Evolutionary conservation across 2,888 invertebrate species (phyloP).

Genomic region (Heteropelma amictum): DNA sequence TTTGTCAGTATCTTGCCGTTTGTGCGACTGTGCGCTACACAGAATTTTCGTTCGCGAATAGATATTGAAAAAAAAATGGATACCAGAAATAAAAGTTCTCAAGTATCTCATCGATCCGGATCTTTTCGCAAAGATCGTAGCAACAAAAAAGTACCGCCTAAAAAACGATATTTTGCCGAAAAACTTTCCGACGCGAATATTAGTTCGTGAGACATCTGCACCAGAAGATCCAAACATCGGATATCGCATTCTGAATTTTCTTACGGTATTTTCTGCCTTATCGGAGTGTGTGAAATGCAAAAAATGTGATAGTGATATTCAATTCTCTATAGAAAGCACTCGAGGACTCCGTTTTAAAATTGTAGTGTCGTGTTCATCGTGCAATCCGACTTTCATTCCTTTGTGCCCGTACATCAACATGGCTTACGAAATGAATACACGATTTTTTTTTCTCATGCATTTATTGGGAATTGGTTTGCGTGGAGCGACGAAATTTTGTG

Average conservation of each 20-base stretch:
- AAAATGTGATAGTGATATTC: no score
- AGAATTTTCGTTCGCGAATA: not conserved
- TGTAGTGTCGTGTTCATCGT: constrained; percentile 18
- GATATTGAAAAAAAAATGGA: constrained; percentile 3
- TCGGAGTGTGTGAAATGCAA: no score
- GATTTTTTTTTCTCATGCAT: constrained; percentile 11
- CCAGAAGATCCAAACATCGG: not conserved
- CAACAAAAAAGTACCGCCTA: not conserved
- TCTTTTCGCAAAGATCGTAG: constrained; percentile 10
- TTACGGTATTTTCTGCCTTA: no score
- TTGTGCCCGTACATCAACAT: constrained; percentile 15
- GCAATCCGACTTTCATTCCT: constrained; percentile 14
- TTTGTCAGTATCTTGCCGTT: no score
- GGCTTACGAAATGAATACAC: constrained; percentile 5
- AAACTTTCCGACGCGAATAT: constrained; percentile 3
- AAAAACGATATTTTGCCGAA: constrained; percentile 1
- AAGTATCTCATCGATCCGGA: not conserved
- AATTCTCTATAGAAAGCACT: no score
- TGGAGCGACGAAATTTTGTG: constrained; percentile 21
- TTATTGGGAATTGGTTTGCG: constrained; percentile 21
- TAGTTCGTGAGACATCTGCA: not conserved
- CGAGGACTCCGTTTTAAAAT: no score
- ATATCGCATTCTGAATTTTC: no score
- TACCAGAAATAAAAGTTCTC: constrained; percentile 2
- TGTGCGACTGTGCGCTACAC: no score